Base-by-base conservation (phyloP, 1,140 invertebrate species). In the Paracyclopina nana region DNA sequence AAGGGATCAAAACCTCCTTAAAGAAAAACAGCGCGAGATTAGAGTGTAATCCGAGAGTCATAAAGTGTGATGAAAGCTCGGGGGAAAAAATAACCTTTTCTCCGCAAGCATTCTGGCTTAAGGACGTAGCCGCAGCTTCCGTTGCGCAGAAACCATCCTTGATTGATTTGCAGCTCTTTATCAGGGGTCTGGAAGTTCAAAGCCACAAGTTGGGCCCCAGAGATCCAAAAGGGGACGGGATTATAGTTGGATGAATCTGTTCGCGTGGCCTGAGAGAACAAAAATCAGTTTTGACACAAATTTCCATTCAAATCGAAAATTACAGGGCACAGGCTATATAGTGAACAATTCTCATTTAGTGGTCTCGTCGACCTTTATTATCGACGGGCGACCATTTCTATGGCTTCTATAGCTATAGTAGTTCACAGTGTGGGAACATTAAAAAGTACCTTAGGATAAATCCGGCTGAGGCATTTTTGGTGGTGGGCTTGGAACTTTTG, bases 131-230 rank as follows among this genome's bases (percentile, higher is more conserved):
- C 45, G 14, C 28, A 29, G 12, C 14, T 16, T n/a, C 26, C 45
- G n/a, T 14, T 29, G 27, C 30, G 25, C 24, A 27, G 2, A 18
- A 48, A 48, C 45, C 45, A 48, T 16, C 20, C 45, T 16, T 48
- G 45, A 26, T 48, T 48, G 22, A 30, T 28, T 29, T 48, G 45
- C n/a, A 48, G 5, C 25, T 48, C 45, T 11, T 48, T 28, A 27
- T 28, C 25, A 12, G 45, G 45, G 2, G 45, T 48, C 27, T 48
- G 45, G n/a, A 48, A 48, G n/a, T 48, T 48, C 20, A 48, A 14
- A 16, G 45, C 45, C 2, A 48, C n/a, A n/a, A 48, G 12, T 31
- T 48, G 45, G 8, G 45, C 4, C 11, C 45, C 45, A 14, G 11
- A 25, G 25, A 22, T 28, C 45, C 45, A 48, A 18, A 48, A 48